A percentile compares a stretch with the other conserved stretches of the same genome.
Evolutionary conservation across 2,113 vertebrate species (phyloP).

Genomic region (Scopus umbretta): DNA sequence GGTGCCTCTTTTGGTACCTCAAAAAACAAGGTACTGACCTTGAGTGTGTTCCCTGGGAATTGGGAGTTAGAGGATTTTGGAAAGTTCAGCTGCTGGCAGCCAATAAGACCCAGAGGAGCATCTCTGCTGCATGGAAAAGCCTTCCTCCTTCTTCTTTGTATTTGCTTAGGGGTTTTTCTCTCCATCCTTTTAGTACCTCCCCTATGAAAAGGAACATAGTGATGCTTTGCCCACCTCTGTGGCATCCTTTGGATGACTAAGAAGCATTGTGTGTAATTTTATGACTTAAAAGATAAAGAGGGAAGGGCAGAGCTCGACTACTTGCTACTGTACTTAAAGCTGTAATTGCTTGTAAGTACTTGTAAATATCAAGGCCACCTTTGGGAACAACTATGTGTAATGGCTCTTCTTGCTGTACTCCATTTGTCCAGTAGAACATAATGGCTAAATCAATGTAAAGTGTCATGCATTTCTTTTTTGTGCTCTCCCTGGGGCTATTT

Average conservation of each 20-base stretch:
- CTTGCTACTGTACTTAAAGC: neutral
- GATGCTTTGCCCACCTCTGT: neutral
- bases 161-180: neutral
- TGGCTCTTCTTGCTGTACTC: neutral
- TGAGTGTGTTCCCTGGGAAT: neutral
- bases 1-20: no score
- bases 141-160: neutral
- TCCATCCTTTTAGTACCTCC: neutral
- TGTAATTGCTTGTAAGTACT: slow-evolving; percentile 10
- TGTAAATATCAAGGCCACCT: slow-evolving; percentile 39
- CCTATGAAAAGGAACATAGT: neutral
- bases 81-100: neutral
- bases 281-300: neutral
- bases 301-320: neutral
- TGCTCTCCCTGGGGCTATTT: neutral
- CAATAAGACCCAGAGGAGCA: neutral
- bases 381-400: neutral
- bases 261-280: neutral
- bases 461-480: neutral
- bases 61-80: neutral
- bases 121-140: neutral
- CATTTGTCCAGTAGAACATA: neutral
- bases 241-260: slow-evolving; percentile 6
- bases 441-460: slow-evolving; percentile 39
- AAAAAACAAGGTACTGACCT: no score